Evolutionary conservation across 1,140 invertebrate species (phyloP).

Genomic region (Mylabris phalerata): DNA sequence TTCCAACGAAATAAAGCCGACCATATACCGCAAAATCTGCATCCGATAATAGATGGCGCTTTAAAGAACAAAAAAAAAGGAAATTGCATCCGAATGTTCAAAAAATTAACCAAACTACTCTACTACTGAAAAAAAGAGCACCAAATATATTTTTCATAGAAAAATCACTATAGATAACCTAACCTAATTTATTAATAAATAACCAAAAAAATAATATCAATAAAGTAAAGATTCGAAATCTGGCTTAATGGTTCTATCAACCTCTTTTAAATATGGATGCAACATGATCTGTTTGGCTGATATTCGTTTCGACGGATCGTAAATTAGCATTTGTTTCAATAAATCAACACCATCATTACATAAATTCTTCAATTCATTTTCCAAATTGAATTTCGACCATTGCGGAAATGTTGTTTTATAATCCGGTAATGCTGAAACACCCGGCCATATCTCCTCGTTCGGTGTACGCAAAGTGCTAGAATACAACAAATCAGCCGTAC

Average conservation of each 20-base stretch:
- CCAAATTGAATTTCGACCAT: constrained; percentile 61
- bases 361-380: constrained; percentile 54
- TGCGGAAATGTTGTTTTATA: constrained; percentile 80
- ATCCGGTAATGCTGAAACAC: constrained; percentile 77
- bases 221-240: too few species aligned
- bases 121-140: too few species aligned
- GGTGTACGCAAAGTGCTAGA: constrained; percentile 67
- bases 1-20: too few species aligned
- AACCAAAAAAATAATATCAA: too few species aligned
- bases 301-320: constrained; percentile 70
- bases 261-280: constrained; percentile 64
- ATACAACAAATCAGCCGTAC: background rate
- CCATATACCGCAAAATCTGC: background rate
- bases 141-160: too few species aligned
- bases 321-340: constrained; percentile 69
- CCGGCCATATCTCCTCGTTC: constrained; percentile 86
- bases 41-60: too few species aligned
- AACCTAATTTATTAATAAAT: too few species aligned
- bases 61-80: too few species aligned
- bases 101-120: too few species aligned
- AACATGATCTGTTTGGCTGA: constrained; percentile 61
- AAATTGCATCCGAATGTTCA: too few species aligned
- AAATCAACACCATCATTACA: constrained; percentile 63
- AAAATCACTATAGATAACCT: too few species aligned
- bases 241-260: constrained; percentile 21